A percentile compares a stretch with the other conserved stretches of the same genome.
phyloP scores from a whole-genome alignment of 2,797 vertebrate genomes.

The Gorsachius magnificus region DNA sequence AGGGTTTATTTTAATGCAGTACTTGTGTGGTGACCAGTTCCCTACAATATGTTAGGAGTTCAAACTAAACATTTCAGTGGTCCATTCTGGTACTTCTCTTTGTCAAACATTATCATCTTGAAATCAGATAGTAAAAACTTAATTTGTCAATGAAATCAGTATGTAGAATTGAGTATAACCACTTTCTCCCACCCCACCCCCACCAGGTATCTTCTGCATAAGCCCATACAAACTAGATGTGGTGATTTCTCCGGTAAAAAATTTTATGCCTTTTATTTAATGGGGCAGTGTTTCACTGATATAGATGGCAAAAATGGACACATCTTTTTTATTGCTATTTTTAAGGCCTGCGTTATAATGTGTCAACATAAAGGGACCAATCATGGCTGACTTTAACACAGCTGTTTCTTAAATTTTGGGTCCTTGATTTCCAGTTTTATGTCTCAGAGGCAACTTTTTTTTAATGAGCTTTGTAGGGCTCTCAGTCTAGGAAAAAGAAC shows the following conservation, averaged over 20 bases:
- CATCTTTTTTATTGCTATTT: background rate
- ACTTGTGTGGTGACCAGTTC: background rate
- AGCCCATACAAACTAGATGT: background rate
- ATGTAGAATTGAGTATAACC: background rate
- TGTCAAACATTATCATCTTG: background rate
- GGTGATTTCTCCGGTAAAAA: background rate
- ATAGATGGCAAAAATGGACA: background rate
- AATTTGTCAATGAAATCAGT: background rate
- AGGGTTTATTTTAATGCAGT: background rate
- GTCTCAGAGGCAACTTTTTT: background rate
- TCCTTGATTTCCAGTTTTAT: background rate
- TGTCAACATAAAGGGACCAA: background rate
- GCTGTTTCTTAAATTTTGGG: background rate
- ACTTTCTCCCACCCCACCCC: background rate
- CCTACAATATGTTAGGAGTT: background rate
- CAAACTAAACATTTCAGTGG: background rate
- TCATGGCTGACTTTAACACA: background rate
- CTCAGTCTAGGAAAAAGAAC: background rate
- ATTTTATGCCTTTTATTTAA: background rate
- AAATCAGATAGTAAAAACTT: background rate
- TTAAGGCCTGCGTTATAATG: background rate
- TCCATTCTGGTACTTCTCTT: background rate
- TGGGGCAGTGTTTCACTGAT: background rate
- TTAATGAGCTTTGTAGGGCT: background rate
- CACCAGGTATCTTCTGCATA: background rate